Evolutionary conservation across 2,797 vertebrate species (phyloP).

Genomic region (Sebastes diaconus): DNA sequence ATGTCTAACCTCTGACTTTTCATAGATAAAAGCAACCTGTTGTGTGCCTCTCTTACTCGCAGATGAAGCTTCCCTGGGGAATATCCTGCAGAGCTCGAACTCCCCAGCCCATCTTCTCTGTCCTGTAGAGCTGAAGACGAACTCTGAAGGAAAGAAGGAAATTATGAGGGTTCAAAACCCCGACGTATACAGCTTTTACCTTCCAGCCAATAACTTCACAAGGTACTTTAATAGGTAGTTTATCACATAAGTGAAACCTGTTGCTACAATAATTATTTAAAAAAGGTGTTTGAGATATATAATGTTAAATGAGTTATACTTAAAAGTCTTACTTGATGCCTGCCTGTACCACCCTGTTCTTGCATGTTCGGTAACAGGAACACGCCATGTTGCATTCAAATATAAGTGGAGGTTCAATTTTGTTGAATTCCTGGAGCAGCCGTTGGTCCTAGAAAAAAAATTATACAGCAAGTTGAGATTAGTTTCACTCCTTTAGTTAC

Average conservation of each 20-base stretch:
- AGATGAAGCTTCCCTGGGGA: slow-evolving; percentile 93
- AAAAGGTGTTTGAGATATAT: neutral
- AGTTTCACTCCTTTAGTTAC: neutral
- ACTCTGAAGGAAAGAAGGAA: slow-evolving; percentile 78
- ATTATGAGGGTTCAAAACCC: neutral
- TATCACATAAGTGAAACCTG: neutral
- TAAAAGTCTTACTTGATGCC: slow-evolving; percentile 87
- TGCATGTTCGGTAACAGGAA: slow-evolving; percentile 91
- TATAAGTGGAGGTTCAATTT: slow-evolving; percentile 93
- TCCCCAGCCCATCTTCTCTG: slow-evolving; percentile 96
- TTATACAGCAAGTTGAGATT: neutral
- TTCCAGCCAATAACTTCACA: neutral
- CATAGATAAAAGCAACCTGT: neutral
- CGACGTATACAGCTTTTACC: neutral
- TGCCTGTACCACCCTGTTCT: slow-evolving; percentile 92
- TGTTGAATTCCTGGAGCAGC: slow-evolving; percentile 93
- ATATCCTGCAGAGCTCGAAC: slow-evolving; percentile 92
- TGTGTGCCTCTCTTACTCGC: slow-evolving; percentile 83
- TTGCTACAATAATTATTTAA: neutral
- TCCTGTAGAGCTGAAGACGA: slow-evolving; percentile 92
- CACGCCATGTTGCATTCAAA: slow-evolving; percentile 97
- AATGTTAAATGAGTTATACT: neutral
- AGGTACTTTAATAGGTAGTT: neutral
- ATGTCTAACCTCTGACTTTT: neutral
- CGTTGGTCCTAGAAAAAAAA: slow-evolving; percentile 85